These are phyloP conservation scores for Ridgeia piscesae DNA, from an alignment of 1,140 invertebrate genomes.

Conservation along the genomic window DNA sequence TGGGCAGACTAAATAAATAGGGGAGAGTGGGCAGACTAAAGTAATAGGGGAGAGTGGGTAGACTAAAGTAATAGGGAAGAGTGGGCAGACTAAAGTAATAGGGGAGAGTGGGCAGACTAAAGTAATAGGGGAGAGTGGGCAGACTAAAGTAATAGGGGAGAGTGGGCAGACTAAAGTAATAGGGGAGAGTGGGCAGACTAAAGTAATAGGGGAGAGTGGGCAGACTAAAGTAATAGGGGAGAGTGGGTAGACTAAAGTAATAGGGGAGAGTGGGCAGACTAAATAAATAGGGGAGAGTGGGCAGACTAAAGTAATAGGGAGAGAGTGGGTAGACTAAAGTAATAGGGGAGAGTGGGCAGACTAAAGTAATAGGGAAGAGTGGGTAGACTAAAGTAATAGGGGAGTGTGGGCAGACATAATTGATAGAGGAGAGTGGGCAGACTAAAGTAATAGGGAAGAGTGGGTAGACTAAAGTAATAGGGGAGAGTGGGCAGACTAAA, in stretches of 20 bases:
- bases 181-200: not conserved
- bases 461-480: not conserved
- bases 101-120: not conserved
- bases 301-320: not conserved
- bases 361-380: not conserved
- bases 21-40: not conserved
- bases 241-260: not conserved
- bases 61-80: not conserved
- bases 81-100: not conserved
- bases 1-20: not conserved
- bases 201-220: not conserved
- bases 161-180: not conserved
- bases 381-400: not conserved
- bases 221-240: not conserved
- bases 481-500: not conserved
- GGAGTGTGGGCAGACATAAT: not conserved
- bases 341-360: not conserved
- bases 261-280: not conserved
- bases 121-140: not conserved
- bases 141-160: not conserved
- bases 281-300: not conserved
- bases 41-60: not conserved
- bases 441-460: not conserved
- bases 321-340: not conserved
- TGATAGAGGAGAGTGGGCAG: not conserved